Conservation (phyloP, 1,140 invertebrate genomes). For the Magallana angulata region DNA sequence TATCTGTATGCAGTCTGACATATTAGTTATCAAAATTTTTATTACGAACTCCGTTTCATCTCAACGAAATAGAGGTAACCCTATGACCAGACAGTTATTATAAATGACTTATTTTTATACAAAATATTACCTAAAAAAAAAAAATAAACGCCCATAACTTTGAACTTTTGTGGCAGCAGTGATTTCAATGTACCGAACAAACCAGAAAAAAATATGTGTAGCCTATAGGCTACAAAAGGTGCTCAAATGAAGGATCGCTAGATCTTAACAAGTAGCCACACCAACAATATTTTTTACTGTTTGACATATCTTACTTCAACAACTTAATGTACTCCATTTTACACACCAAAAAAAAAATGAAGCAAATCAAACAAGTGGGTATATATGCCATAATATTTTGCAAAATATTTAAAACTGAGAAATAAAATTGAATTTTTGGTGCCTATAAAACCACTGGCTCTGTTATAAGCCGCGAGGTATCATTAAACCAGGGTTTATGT, state of each 20-base stretch:
- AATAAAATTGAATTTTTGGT: too few species aligned
- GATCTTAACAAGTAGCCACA: background rate
- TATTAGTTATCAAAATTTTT: background rate
- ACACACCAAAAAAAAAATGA: too few species aligned
- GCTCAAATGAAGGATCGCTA: background rate
- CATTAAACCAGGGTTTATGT: background rate
- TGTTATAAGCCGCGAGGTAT: too few species aligned
- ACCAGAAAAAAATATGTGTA: background rate
- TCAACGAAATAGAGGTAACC: background rate
- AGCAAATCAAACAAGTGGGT: too few species aligned
- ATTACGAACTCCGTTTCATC: background rate
- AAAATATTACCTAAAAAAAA: background rate
- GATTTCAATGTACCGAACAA: constrained; percentile 12
- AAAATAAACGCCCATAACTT: background rate
- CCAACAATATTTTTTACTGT: background rate
- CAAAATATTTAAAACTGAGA: too few species aligned
- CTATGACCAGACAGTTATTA: constrained; percentile 27
- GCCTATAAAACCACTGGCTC: too few species aligned
- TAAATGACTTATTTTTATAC: background rate
- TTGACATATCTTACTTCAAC: background rate
- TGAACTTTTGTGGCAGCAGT: background rate
- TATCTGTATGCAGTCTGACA: background rate
- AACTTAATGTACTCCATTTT: background rate
- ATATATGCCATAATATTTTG: too few species aligned
- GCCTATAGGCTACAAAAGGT: background rate